These are phyloP conservation scores for Ceratina australensis DNA, from an alignment of 1,140 invertebrate genomes.

Conservation along the genomic window DNA sequence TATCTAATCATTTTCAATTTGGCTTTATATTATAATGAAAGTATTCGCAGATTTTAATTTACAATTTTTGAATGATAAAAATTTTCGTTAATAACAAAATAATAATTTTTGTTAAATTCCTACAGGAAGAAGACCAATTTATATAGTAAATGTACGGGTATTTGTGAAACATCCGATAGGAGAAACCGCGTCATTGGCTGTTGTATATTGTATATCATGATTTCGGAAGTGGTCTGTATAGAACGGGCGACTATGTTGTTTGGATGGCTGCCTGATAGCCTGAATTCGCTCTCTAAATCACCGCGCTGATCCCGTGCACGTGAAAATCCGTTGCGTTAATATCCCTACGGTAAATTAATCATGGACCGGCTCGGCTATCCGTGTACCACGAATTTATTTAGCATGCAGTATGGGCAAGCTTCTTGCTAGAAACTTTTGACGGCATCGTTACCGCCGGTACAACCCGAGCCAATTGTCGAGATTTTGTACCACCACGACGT, in stretches of 20 bases:
- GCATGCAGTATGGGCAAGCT: background rate
- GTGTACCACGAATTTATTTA: slow-evolving; percentile 26
- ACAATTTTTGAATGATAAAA: too few relatives aligned
- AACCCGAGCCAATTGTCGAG: background rate
- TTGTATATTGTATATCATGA: background rate
- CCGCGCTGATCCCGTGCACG: slow-evolving; percentile 28
- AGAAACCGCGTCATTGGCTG: too few relatives aligned
- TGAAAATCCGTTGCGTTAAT: slow-evolving; percentile 43
- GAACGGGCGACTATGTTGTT: slow-evolving; percentile 37
- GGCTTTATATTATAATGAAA: too few relatives aligned
- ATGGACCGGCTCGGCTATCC: background rate
- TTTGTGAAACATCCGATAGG: too few relatives aligned
- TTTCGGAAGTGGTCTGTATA: slow-evolving; percentile 44
- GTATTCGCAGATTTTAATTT: too few relatives aligned
- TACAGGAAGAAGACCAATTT: too few relatives aligned
- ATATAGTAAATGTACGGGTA: too few relatives aligned
- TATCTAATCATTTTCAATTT: too few relatives aligned
- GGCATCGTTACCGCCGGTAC: too few relatives aligned
- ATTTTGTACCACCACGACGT: background rate
- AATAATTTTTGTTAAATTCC: too few relatives aligned
- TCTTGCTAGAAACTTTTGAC: background rate
- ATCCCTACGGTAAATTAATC: slow-evolving; percentile 42
- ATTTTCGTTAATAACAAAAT: too few relatives aligned
- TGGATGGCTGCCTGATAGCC: slow-evolving; percentile 54
- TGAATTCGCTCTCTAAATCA: slow-evolving; percentile 52